These are phyloP conservation scores for Listrodromus nycthemerus DNA, from an alignment of 2,888 invertebrate genomes.

Conservation along the genomic window DNA sequence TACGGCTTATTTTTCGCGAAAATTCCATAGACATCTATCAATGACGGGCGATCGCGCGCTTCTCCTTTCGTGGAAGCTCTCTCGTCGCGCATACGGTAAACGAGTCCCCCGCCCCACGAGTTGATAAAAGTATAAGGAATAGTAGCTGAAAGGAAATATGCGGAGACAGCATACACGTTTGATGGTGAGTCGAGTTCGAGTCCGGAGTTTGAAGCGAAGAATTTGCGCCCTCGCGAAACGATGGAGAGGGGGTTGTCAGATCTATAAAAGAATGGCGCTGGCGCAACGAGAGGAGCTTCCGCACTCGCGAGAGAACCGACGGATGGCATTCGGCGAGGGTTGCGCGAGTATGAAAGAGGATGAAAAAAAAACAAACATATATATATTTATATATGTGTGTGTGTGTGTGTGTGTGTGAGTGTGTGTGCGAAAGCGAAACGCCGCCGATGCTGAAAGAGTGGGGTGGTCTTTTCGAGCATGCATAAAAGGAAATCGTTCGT, in stretches of 20 bases:
- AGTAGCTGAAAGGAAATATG: constrained; percentile 39
- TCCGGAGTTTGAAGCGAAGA: constrained; percentile 24
- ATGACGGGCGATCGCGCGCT: constrained; percentile 33
- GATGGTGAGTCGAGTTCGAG: background rate
- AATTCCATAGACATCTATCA: constrained; percentile 49
- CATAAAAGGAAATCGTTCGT: constrained; percentile 67
- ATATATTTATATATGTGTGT: no score
- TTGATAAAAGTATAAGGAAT: constrained; percentile 35
- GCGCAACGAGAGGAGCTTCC: constrained; percentile 50
- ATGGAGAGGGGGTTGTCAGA: constrained; percentile 29
- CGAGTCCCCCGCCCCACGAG: constrained; percentile 32
- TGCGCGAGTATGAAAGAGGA: constrained; percentile 22
- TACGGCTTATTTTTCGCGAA: constrained; percentile 14
- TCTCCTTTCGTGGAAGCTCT: constrained; percentile 13
- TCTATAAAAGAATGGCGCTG: constrained; percentile 54
- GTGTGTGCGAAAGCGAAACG: constrained; percentile 6
- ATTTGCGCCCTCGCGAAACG: constrained; percentile 25
- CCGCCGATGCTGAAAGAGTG: background rate
- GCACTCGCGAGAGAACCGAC: constrained; percentile 51
- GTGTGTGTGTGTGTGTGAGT: no score
- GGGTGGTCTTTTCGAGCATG: constrained; percentile 59
- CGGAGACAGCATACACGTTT: constrained; percentile 25
- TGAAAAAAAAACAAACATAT: background rate
- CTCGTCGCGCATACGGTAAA: constrained; percentile 22
- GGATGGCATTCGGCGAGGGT: constrained; percentile 51